phyloP scores from a whole-genome alignment of 2,888 invertebrate genomes.

The Emmelina monodactyla region DNA sequence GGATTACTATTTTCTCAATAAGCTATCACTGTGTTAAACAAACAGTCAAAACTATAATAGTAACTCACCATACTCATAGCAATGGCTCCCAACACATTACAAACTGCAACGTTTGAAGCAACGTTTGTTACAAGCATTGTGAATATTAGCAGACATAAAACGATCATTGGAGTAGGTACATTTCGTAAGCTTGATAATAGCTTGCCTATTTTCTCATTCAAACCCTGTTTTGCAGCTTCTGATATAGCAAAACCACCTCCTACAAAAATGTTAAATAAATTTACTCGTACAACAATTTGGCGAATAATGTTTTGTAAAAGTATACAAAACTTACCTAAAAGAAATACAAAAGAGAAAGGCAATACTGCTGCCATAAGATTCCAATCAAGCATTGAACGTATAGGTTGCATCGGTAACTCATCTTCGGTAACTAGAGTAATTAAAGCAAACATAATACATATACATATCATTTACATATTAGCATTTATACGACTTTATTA shows the following conservation, averaged over 20 bases:
- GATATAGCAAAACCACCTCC: conserved; percentile 44
- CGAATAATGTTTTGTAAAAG: too few species aligned
- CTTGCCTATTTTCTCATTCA: conserved; percentile 33
- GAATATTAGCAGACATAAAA: conserved; percentile 28
- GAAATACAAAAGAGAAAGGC: conserved; percentile 42
- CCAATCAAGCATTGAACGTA: conserved; percentile 32
- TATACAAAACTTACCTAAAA: conserved; percentile 38
- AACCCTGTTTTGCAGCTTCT: conserved; percentile 25
- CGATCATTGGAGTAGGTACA: conserved; percentile 19
- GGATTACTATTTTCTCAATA: too few species aligned
- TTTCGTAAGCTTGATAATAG: conserved; percentile 18
- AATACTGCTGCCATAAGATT: conserved; percentile 21
- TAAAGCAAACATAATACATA: conserved; percentile 2
- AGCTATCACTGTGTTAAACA: too few species aligned
- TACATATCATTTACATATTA: too few species aligned
- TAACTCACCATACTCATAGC: conserved; percentile 40
- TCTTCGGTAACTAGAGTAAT: conserved; percentile 29
- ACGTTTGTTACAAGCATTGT: conserved; percentile 43
- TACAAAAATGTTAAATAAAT: too few species aligned
- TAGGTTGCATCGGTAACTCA: conserved; percentile 23
- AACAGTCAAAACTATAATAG: too few species aligned
- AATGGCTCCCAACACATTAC: conserved; percentile 40
- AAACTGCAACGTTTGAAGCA: conserved; percentile 46
- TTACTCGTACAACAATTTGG: too few species aligned
- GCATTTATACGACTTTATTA: too few species aligned